phyloP scores from a whole-genome alignment of 30 jellyfish, hydroid and myxozoan species.

The Hydractinia echinata region DNA sequence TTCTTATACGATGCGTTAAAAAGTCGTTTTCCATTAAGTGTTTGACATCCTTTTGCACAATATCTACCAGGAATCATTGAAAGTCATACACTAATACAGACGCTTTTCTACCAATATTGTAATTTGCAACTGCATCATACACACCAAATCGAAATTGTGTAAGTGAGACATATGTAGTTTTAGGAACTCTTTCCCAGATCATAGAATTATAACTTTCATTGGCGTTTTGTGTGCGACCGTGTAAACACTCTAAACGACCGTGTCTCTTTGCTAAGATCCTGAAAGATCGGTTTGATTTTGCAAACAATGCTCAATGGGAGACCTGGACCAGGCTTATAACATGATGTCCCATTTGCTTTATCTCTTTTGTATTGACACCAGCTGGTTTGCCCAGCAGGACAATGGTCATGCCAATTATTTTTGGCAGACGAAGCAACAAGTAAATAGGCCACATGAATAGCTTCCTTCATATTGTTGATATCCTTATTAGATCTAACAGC shows the following conservation, averaged over 20 bases:
- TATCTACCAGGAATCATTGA: background rate
- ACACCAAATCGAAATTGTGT: constrained; percentile 13
- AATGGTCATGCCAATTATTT: constrained; percentile 27
- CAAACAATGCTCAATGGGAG: constrained; percentile 31
- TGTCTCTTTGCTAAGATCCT: constrained; percentile 19
- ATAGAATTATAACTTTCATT: constrained; percentile 27
- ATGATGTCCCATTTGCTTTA: constrained; percentile 32
- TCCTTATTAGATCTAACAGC: constrained; percentile 30
- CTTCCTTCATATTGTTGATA: constrained; percentile 12
- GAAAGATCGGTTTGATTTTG: constrained; percentile 23
- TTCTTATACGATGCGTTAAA: background rate
- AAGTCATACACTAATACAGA: background rate
- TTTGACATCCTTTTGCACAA: constrained; percentile 20
- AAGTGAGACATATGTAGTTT: too few species aligned
- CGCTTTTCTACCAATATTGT: constrained; percentile 31
- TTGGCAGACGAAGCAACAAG: constrained; percentile 47
- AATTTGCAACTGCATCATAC: constrained; percentile 40
- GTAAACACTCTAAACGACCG: constrained; percentile 30
- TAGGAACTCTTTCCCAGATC: constrained; percentile 48
- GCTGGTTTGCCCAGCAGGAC: constrained; percentile 38
- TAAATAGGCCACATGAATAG: constrained; percentile 20
- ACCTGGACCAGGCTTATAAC: constrained; percentile 24
- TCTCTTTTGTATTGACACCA: constrained; percentile 51
- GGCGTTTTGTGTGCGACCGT: constrained; percentile 45
- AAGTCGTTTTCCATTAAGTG: constrained; percentile 13